These are phyloP conservation scores for Eristalis intricaria DNA, from an alignment of 2,888 invertebrate genomes.

Conservation along the genomic window DNA sequence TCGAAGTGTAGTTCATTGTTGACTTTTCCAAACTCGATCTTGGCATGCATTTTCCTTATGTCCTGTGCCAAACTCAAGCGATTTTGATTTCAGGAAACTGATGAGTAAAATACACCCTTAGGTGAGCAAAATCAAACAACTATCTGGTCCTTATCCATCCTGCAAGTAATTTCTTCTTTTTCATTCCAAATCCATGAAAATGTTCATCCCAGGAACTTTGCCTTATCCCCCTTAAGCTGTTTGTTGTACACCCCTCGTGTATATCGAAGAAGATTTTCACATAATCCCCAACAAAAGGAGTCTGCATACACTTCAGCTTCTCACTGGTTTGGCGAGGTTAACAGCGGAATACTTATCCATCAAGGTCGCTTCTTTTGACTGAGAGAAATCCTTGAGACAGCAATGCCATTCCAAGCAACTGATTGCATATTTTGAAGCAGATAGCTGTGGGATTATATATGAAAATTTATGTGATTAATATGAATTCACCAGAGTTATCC, in stretches of 20 bases:
- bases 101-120: conserved; percentile 18
- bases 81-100: conserved; percentile 12
- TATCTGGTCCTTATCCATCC: conserved; percentile 9
- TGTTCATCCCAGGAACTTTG: conserved; percentile 44
- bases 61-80: neutral
- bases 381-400: conserved; percentile 12
- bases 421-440: neutral
- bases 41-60: neutral
- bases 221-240: conserved; percentile 60
- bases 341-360: neutral
- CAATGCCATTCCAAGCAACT: neutral
- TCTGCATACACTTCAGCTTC: conserved; percentile 22
- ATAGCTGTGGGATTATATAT: neutral
- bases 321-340: neutral
- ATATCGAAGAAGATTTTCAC: conserved; percentile 54
- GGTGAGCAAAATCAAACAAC: conserved; percentile 21
- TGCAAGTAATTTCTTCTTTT: conserved; percentile 9
- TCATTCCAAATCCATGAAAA: conserved; percentile 27
- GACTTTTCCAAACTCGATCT: neutral
- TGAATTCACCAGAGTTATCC: conserved; percentile 4
- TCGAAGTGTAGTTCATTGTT: neutral
- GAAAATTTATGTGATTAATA: neutral
- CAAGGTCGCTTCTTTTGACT: conserved; percentile 12
- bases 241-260: conserved; percentile 48
- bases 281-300: conserved; percentile 49